These are phyloP conservation scores for Arctopsyche grandis DNA, from an alignment of 1,140 invertebrate genomes.

Conservation along the genomic window DNA sequence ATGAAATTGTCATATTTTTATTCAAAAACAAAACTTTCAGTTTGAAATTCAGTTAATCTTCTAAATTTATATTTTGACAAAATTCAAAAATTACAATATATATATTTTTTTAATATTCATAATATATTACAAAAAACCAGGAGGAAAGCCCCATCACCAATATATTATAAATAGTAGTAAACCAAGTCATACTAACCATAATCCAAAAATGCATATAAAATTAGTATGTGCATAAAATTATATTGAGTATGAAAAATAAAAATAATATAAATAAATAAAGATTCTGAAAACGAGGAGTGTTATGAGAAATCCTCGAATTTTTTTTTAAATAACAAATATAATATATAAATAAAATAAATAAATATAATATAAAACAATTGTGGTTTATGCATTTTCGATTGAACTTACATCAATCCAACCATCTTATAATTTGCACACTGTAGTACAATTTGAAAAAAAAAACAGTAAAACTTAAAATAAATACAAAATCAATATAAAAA, in stretches of 20 bases:
- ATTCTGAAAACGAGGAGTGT: too few relatives aligned
- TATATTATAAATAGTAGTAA: slow-evolving; percentile 1
- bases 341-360: slow-evolving; percentile 24
- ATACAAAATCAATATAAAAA: too few relatives aligned
- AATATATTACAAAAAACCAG: background rate
- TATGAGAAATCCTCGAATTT: too few relatives aligned
- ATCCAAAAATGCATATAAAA: slow-evolving; percentile 19
- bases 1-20: background rate
- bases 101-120: background rate
- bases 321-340: too few relatives aligned
- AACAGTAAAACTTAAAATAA: too few relatives aligned
- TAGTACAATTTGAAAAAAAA: too few relatives aligned
- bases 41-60: too few relatives aligned
- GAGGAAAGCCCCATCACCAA: slow-evolving; percentile 37
- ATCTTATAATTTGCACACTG: too few relatives aligned
- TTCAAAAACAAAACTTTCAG: background rate
- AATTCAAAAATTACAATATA: background rate
- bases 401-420: too few relatives aligned
- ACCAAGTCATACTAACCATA: slow-evolving; percentile 21
- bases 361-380: slow-evolving; percentile 18
- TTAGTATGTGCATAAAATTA: background rate
- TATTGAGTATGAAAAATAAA: background rate
- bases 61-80: background rate
- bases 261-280: too few relatives aligned
- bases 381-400: background rate